Conservation (phyloP, 2,888 invertebrate genomes). For the Leptopterna dolabrata region DNA sequence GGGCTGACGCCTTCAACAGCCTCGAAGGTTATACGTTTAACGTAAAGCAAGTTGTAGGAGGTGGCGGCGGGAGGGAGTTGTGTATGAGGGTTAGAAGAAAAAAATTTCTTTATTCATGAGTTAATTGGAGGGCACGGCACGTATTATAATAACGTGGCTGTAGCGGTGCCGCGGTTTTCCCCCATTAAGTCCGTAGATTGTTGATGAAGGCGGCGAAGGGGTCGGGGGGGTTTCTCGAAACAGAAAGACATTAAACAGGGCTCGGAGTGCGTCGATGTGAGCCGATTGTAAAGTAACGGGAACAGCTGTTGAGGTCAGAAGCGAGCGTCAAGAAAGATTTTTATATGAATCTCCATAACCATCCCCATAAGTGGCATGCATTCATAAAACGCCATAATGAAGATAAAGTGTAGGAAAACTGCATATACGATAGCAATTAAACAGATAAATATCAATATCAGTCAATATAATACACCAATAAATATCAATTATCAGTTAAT, state of each 20-base stretch:
- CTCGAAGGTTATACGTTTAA: background rate
- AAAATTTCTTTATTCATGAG: constrained; percentile 54
- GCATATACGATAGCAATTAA: no score
- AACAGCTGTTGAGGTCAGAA: background rate
- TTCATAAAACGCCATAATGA: no score
- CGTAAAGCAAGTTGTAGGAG: background rate
- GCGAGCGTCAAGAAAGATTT: background rate
- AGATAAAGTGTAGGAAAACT: no score
- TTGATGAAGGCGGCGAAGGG: constrained; percentile 7
- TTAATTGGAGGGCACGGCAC: constrained; percentile 36
- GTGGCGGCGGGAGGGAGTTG: background rate
- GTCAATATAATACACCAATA: no score
- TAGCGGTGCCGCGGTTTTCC: background rate
- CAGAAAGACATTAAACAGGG: background rate
- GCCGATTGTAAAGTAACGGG: background rate
- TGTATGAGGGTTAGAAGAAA: background rate
- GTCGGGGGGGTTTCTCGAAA: background rate
- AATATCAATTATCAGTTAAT: no score
- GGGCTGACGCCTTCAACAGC: constrained; percentile 49
- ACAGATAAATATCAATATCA: no score
- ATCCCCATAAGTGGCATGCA: no score
- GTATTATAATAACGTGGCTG: constrained; percentile 42
- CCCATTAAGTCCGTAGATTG: constrained; percentile 12
- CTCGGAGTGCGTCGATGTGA: background rate
- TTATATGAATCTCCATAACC: no score